A percentile compares a stretch with the other conserved stretches of the same genome.
phyloP scores from a whole-genome alignment of 2,888 invertebrate species.

The Piscicola geometra region DNA sequence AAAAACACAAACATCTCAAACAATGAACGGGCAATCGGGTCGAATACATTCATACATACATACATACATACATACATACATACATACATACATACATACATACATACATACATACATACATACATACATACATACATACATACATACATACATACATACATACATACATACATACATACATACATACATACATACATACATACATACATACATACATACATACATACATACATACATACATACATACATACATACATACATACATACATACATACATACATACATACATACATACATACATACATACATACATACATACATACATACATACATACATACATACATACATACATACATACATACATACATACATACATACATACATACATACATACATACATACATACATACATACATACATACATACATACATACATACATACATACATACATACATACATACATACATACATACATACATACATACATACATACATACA shows the following conservation, averaged over 20 bases:
- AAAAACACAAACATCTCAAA: not conserved
- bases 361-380: no score
- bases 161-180: slow-evolving; percentile 1
- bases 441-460: no score
- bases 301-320: slow-evolving; percentile 18
- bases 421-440: no score
- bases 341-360: no score
- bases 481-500: no score
- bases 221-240: slow-evolving; percentile 27
- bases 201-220: slow-evolving; percentile 31
- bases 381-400: no score
- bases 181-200: slow-evolving; percentile 10
- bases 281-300: slow-evolving; percentile 24
- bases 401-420: no score
- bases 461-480: no score
- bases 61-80: slow-evolving; percentile 6
- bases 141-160: slow-evolving; percentile 1
- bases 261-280: slow-evolving; percentile 28
- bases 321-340: no score
- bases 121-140: slow-evolving; percentile 15
- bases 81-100: slow-evolving; percentile 5
- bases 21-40: not conserved
- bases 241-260: slow-evolving; percentile 30
- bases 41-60: slow-evolving; percentile 11
- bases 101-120: slow-evolving; percentile 11